phyloP scores from a whole-genome alignment of 2,113 vertebrate genomes.

The Lutjanus erythropterus region DNA sequence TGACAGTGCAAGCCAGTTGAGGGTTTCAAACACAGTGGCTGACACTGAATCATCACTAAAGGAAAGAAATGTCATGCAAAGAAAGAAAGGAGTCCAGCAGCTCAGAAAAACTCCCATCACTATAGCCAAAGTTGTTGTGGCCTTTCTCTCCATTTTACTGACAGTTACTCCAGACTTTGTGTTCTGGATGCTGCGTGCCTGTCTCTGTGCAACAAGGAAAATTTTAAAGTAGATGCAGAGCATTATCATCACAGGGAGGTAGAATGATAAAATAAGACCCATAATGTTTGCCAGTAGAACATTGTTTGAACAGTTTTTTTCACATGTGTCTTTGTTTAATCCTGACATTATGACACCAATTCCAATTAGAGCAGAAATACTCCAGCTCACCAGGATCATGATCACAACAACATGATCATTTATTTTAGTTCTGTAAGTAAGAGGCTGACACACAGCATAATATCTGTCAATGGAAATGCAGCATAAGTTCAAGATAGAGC shows the following conservation, averaged over 20 bases:
- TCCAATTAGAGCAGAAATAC: neutral
- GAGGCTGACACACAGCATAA: neutral
- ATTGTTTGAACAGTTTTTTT: too few relatives aligned
- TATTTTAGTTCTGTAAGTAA: neutral
- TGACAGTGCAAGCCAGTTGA: neutral
- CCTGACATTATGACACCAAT: neutral
- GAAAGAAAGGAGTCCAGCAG: slow-evolving; percentile 10
- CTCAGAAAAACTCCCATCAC: slow-evolving; percentile 42
- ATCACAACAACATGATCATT: neutral
- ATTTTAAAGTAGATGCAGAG: too few relatives aligned
- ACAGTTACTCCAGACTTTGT: too few relatives aligned
- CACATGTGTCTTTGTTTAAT: neutral
- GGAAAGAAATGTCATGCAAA: too few relatives aligned
- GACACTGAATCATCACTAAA: too few relatives aligned
- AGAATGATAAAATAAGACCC: too few relatives aligned
- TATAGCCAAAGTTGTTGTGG: slow-evolving; percentile 42
- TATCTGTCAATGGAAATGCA: neutral
- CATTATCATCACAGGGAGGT: too few relatives aligned
- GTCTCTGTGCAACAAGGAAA: too few relatives aligned
- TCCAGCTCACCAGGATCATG: neutral
- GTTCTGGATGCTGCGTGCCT: too few relatives aligned
- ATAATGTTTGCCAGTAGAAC: too few relatives aligned
- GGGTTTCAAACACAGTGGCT: neutral
- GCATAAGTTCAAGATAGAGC: neutral
- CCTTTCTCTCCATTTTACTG: slow-evolving; percentile 39